These are phyloP conservation scores for Augochlorella aurata DNA, from an alignment of 2,888 invertebrate species.

Conservation along the genomic window DNA sequence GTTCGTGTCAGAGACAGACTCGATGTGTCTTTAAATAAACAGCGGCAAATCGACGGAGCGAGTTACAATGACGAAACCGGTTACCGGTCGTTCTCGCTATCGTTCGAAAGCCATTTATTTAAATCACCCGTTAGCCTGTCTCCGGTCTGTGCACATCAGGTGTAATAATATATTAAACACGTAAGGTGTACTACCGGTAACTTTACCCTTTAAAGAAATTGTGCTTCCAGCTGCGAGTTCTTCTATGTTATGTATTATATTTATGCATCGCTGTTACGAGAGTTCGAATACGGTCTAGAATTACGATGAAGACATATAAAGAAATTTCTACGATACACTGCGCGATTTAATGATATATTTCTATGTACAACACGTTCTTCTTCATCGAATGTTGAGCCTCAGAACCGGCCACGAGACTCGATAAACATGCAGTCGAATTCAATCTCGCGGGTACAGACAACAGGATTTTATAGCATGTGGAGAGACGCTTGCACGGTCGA, in stretches of 20 bases:
- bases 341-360: background rate
- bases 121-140: background rate
- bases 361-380: background rate
- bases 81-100: background rate
- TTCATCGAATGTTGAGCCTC: background rate
- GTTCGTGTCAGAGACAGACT: background rate
- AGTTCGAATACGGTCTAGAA: background rate
- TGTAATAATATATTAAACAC: conserved; percentile 11
- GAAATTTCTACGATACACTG: conserved; percentile 4
- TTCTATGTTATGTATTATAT: background rate
- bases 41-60: too few relatives aligned
- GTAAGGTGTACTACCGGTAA: background rate
- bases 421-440: background rate
- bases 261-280: conserved; percentile 1
- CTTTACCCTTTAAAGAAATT: conserved; percentile 7
- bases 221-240: background rate
- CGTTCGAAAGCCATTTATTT: background rate
- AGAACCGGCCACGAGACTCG: too few relatives aligned
- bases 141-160: background rate
- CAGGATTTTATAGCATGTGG: background rate
- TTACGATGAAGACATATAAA: background rate
- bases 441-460: background rate
- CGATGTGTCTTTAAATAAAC: too few relatives aligned
- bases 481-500: background rate
- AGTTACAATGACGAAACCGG: background rate